phyloP scores from a whole-genome alignment of 2,113 vertebrate genomes.

The Pipa parva region DNA sequence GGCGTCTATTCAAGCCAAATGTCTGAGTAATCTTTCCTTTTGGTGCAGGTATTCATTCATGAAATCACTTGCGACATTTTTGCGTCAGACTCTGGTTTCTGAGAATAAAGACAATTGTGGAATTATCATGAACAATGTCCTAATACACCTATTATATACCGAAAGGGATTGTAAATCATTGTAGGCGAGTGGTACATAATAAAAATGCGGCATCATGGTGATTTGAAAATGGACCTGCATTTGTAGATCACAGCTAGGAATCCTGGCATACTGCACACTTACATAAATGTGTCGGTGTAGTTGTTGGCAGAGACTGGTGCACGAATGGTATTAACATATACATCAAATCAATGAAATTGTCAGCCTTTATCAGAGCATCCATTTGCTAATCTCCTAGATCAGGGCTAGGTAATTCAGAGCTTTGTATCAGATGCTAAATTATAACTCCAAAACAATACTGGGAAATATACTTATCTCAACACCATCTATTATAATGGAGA shows the following conservation, averaged over 20 bases:
- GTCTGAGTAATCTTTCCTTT: conserved; percentile 18
- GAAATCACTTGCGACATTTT: not conserved
- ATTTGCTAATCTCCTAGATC: too few species aligned
- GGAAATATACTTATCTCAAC: too few species aligned
- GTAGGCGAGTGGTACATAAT: not conserved
- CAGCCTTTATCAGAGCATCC: too few species aligned
- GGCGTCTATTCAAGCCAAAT: conserved; percentile 4
- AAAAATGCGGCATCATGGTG: not conserved
- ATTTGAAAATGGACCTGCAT: not conserved
- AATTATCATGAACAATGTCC: not conserved
- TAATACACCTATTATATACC: not conserved
- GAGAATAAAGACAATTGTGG: not conserved
- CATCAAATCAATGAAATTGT: not conserved
- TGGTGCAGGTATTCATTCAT: not conserved
- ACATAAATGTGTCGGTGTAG: not conserved
- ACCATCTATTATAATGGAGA: too few species aligned
- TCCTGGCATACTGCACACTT: not conserved
- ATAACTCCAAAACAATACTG: too few species aligned
- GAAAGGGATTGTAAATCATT: not conserved
- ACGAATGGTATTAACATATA: not conserved
- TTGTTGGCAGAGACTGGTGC: not conserved
- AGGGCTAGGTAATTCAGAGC: too few species aligned
- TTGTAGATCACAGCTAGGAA: not conserved
- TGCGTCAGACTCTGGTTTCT: not conserved
- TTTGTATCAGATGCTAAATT: too few species aligned